These are phyloP conservation scores for Nothoprocta pentlandii DNA, from an alignment of 2,113 vertebrate species.

Conservation along the genomic window DNA sequence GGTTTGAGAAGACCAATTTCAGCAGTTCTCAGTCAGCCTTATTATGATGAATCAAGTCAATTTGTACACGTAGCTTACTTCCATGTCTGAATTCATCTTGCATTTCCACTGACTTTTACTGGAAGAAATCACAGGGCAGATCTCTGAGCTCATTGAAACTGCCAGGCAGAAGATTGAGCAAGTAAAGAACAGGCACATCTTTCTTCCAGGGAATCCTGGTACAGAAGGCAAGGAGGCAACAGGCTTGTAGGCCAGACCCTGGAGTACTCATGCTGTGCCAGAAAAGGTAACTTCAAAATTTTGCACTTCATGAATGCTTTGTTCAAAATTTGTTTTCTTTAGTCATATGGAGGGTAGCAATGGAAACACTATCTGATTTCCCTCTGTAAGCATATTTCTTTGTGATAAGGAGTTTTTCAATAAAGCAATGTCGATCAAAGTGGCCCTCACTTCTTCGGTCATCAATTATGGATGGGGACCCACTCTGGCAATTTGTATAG, in stretches of 20 bases:
- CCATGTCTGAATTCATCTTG: constrained; percentile 20
- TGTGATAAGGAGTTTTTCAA: neutral
- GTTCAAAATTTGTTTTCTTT: neutral
- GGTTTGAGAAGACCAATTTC: neutral
- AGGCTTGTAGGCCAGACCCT: neutral
- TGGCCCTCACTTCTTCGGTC: neutral
- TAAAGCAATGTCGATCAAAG: neutral
- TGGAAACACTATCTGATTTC: neutral
- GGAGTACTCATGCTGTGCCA: rapidly evolving
- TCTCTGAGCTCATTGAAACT: neutral
- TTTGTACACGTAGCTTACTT: constrained; percentile 27
- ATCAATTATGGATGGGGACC: rapidly evolving
- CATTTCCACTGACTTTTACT: neutral
- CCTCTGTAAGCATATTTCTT: neutral
- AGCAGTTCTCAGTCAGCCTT: constrained; percentile 31
- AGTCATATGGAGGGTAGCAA: neutral
- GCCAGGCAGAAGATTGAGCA: neutral
- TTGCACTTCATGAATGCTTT: neutral
- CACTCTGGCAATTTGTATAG: neutral
- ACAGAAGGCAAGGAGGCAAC: rapidly evolving
- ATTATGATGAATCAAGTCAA: constrained; percentile 38
- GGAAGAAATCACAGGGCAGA: neutral
- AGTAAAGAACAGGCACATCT: neutral
- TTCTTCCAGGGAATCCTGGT: neutral
- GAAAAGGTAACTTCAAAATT: neutral